Evolutionary conservation across 2,888 invertebrate species (phyloP).

Genomic region (Andrena bucephala): DNA sequence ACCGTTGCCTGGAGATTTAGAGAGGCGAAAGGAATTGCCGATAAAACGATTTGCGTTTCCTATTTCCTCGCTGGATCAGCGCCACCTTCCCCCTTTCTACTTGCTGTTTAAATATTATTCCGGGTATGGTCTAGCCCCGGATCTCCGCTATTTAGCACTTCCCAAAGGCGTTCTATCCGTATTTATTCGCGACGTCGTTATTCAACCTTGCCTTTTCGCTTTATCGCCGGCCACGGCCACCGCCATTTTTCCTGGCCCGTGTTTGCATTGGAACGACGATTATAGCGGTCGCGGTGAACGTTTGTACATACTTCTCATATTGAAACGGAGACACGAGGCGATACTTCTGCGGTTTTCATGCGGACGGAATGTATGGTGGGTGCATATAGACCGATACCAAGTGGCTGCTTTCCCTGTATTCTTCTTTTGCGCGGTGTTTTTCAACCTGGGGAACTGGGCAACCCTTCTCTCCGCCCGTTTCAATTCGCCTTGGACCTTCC

Average conservation of each 20-base stretch:
- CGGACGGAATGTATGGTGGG: not conserved
- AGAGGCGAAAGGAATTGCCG: slow-evolving; percentile 38
- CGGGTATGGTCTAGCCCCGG: slow-evolving; percentile 12
- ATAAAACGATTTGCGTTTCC: slow-evolving; percentile 73
- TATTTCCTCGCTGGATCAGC: slow-evolving; percentile 45
- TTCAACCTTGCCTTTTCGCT: slow-evolving; percentile 36
- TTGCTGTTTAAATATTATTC: slow-evolving; percentile 74
- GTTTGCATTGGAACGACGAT: slow-evolving; percentile 42
- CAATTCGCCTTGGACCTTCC: no score
- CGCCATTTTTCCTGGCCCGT: slow-evolving; percentile 13
- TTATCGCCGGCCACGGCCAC: not conserved
- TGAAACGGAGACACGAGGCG: slow-evolving; percentile 24
- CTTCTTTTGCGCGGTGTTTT: not conserved
- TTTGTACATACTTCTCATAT: slow-evolving; percentile 13
- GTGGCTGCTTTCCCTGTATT: not conserved
- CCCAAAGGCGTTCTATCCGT: slow-evolving; percentile 42
- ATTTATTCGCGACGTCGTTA: slow-evolving; percentile 39
- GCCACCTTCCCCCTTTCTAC: slow-evolving; percentile 37
- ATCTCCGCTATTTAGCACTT: not conserved
- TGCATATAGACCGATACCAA: no score
- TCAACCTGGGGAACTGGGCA: no score
- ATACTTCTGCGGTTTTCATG: not conserved
- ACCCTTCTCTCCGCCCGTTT: no score
- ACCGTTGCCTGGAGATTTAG: slow-evolving; percentile 6
- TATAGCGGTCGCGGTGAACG: slow-evolving; percentile 41